Evolutionary conservation across 2,113 vertebrate genomes (phyloP).

Genomic region (Cyprinus carpio): DNA sequence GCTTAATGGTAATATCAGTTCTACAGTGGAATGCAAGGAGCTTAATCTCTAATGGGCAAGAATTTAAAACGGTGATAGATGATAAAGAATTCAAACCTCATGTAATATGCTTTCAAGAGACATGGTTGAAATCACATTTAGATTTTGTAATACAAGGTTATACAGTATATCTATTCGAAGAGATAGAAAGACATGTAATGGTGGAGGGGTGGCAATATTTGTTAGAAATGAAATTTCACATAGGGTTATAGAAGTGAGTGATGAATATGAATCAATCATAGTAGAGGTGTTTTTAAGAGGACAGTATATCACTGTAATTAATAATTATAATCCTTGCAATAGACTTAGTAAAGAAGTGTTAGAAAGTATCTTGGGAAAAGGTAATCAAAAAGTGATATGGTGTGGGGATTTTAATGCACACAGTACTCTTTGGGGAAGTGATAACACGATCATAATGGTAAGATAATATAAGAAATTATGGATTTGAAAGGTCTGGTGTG

Average conservation of each 20-base stretch:
- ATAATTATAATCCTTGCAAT: too few relatives aligned
- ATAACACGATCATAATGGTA: too few relatives aligned
- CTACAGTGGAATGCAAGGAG: not conserved
- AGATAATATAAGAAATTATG: too few relatives aligned
- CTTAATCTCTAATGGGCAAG: not conserved
- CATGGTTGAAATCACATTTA: not conserved
- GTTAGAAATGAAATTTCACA: not conserved
- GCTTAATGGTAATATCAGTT: not conserved
- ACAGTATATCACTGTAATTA: too few relatives aligned
- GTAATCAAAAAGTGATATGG: too few relatives aligned
- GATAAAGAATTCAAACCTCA: not conserved
- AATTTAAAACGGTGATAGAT: conserved; percentile 10
- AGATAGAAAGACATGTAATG: not conserved
- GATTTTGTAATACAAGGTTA: not conserved
- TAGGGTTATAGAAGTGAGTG: not conserved
- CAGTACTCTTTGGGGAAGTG: too few relatives aligned
- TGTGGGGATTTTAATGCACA: too few relatives aligned
- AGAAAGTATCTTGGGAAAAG: too few relatives aligned
- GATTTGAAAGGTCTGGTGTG: too few relatives aligned
- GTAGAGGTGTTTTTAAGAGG: too few relatives aligned
- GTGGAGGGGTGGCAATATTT: not conserved
- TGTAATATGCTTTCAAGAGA: not conserved
- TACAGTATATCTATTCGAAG: not conserved
- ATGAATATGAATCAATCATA: not conserved
- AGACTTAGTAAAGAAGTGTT: too few relatives aligned